Evolutionary conservation across 1,140 invertebrate genomes (phyloP).

Genomic region (Proales similis): DNA sequence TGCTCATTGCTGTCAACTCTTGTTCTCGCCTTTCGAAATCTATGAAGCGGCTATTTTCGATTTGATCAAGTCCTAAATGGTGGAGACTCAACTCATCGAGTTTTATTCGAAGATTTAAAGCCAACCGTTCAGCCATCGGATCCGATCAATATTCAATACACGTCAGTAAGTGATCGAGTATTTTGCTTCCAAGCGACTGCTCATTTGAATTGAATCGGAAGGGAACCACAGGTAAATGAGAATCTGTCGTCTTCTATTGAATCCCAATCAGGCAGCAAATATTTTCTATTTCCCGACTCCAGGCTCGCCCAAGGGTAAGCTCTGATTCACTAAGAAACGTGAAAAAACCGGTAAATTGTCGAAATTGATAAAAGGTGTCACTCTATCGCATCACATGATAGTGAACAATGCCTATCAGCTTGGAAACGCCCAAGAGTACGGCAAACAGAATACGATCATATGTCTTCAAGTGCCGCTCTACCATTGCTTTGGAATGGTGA

Average conservation of each 20-base stretch:
- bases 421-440: constrained; percentile 59
- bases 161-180: constrained; percentile 57
- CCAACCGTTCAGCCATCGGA: constrained; percentile 61
- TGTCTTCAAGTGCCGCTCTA: constrained; percentile 81
- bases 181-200: constrained; percentile 10
- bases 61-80: constrained; percentile 49
- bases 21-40: constrained; percentile 22
- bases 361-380: constrained; percentile 75
- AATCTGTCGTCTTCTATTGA: too few relatives aligned
- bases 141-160: constrained; percentile 73
- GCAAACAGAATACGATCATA: constrained; percentile 51
- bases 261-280: too few relatives aligned
- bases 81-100: constrained; percentile 43
- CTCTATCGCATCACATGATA: constrained; percentile 71
- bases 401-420: constrained; percentile 74
- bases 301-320: too few relatives aligned
- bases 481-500: constrained; percentile 76
- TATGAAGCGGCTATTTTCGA: constrained; percentile 43
- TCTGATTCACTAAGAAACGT: too few relatives aligned
- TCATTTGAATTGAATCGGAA: background rate
- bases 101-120: constrained; percentile 52
- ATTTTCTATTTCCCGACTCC: too few relatives aligned
- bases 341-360: too few relatives aligned
- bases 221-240: constrained; percentile 75
- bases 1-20: background rate